Evolutionary conservation across 1,140 invertebrate species (phyloP).

Genomic region (Pararge aegeria): DNA sequence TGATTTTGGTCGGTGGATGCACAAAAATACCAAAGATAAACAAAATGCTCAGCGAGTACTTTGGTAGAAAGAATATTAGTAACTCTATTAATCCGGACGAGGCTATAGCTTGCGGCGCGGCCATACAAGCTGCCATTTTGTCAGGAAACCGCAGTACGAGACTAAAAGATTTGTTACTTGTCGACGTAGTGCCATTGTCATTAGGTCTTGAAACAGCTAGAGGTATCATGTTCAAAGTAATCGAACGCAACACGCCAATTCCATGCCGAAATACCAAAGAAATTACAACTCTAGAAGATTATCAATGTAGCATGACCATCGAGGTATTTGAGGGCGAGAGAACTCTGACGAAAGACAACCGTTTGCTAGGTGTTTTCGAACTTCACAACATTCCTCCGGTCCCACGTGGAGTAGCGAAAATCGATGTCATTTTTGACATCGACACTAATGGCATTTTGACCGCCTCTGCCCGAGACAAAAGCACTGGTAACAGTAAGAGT

Average conservation of each 20-base stretch:
- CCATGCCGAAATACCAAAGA: slow-evolving; percentile 70
- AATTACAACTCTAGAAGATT: slow-evolving; percentile 58
- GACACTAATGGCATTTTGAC: slow-evolving; percentile 63
- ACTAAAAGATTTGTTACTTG: slow-evolving; percentile 73
- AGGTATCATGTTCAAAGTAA: slow-evolving; percentile 83
- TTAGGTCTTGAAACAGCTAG: slow-evolving; percentile 82
- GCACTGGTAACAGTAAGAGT: slow-evolving; percentile 67
- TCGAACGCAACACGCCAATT: slow-evolving; percentile 85
- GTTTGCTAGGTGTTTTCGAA: slow-evolving; percentile 55
- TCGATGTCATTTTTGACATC: slow-evolving; percentile 57
- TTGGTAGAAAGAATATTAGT: slow-evolving; percentile 55
- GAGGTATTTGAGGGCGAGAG: slow-evolving; percentile 65
- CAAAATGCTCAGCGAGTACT: slow-evolving; percentile 68
- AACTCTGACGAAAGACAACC: slow-evolving; percentile 53
- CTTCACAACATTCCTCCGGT: slow-evolving; percentile 54
- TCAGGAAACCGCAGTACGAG: slow-evolving; percentile 73
- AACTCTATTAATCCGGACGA: slow-evolving; percentile 79
- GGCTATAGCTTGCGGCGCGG: slow-evolving; percentile 75
- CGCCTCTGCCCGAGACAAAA: slow-evolving; percentile 78
- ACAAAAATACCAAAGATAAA: slow-evolving; percentile 82
- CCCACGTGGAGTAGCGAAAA: slow-evolving; percentile 50
- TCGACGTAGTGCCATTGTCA: slow-evolving; percentile 80
- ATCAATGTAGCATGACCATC: slow-evolving; percentile 57
- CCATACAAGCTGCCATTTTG: slow-evolving; percentile 74
- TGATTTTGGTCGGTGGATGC: slow-evolving; percentile 87